Base-by-base conservation (phyloP, 1,140 invertebrate genomes). In the Proales similis region DNA sequence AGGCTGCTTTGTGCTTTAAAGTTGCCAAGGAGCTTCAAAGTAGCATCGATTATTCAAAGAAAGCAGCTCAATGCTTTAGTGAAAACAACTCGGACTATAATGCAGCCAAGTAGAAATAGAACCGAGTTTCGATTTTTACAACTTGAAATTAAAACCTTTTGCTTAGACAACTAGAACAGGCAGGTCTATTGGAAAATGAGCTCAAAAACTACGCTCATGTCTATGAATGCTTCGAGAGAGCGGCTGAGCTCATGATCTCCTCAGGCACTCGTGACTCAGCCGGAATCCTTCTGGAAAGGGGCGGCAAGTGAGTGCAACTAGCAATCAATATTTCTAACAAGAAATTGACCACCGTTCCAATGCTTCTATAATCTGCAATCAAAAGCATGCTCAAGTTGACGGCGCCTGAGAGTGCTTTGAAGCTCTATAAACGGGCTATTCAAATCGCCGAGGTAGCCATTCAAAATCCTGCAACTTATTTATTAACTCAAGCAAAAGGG, bases 201-300 rank as follows among this genome's bases (percentile, higher is more conserved):
- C 27, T 26, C 20, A 57, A 57, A 24, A 26, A 20, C 11, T 57
- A n/a, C 30, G 5, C 17, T 12, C 20, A 42, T 7, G 33, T 57
- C 4, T 57, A 27, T 14, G 12, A 57, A 27, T 57, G 36, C 3
- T 57, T 57, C 45, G 19, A 42, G 17, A 57, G 45, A 26, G 20
- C 51, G 20, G 51, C 36, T 22, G 51, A 57, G 22, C 30, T 57
- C 7, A 42, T 57, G 36, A 57, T 57, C 7, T 14, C 26, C 4
- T 30, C 29, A 29, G 51, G 51, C 19, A 42, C 51, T 42, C 22
- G 51, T 26, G 51, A 57, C n/a, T 57, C 51, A 12, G 51, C 51
- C 20, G 33, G 33, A 9, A 57, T 57, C 20, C 19, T 57, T 12
- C 7, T 57, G 7, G 51, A 57, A 39, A 57, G 36, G 29, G 51